These are phyloP conservation scores for Epizoanthus fatuus DNA, from an alignment of 92 coral and sea anemone genomes.

Conservation along the genomic window DNA sequence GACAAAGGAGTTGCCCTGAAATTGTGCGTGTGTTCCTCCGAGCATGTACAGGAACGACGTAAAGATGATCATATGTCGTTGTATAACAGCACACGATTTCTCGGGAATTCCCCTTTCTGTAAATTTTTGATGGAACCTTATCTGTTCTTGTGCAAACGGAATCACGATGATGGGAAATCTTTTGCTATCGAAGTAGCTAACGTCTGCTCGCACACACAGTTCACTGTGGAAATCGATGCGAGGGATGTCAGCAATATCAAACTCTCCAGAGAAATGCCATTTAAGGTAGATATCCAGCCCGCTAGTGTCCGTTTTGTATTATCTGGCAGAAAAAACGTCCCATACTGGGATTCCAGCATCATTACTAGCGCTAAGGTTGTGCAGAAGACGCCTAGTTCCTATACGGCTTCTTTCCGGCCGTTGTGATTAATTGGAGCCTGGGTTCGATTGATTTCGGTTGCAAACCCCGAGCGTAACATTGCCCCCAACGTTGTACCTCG, in stretches of 20 bases:
- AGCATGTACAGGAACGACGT: background rate
- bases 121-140: slow-evolving; percentile 22
- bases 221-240: slow-evolving; percentile 24
- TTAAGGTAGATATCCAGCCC: slow-evolving; percentile 52
- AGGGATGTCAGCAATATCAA: slow-evolving; percentile 58
- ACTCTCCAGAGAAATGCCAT: slow-evolving; percentile 71
- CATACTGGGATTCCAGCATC: slow-evolving; percentile 29
- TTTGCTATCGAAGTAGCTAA: slow-evolving; percentile 79
- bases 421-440: too few relatives aligned
- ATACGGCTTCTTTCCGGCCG: too few relatives aligned
- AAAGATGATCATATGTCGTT: background rate
- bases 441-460: too few relatives aligned
- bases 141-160: slow-evolving; percentile 60
- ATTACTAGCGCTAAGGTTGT: background rate
- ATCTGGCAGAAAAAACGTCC: slow-evolving; percentile 62
- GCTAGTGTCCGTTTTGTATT: slow-evolving; percentile 73
- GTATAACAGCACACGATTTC: background rate
- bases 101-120: background rate
- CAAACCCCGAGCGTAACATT: too few relatives aligned
- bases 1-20: slow-evolving; percentile 74
- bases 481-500: too few relatives aligned
- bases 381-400: background rate
- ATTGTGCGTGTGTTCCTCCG: slow-evolving; percentile 83
- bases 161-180: slow-evolving; percentile 57
- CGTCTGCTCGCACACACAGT: slow-evolving; percentile 41